Conservation (phyloP, 53 echinoderm and acorn worm species). For the Paracentrotus lividus region DNA sequence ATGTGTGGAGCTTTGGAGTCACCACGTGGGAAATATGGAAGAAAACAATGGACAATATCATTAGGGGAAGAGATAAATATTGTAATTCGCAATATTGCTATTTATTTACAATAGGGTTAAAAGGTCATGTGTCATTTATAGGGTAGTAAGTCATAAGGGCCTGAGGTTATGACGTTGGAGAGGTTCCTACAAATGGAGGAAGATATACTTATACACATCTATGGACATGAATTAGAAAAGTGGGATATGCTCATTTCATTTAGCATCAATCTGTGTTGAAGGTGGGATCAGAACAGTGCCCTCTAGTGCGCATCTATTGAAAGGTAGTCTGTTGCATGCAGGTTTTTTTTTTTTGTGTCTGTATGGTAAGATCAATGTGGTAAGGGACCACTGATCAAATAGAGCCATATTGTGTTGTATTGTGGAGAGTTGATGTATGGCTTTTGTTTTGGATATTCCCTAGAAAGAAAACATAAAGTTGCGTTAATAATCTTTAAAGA, state of each 20-base stretch:
- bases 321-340: neutral
- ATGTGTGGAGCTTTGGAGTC: slow-evolving; percentile 97
- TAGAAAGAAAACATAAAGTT: neutral
- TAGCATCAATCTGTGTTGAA: neutral
- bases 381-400: neutral
- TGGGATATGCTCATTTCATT: no score
- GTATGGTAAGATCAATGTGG: neutral
- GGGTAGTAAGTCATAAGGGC: neutral
- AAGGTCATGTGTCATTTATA: neutral
- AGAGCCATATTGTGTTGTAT: neutral
- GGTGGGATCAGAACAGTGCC: neutral
- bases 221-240: no score
- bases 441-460: neutral
- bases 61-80: slow-evolving; percentile 27
- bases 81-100: neutral
- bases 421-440: neutral
- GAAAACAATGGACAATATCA: slow-evolving; percentile 85
- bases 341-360: neutral
- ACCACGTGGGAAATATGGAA: slow-evolving; percentile 96
- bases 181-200: no score
- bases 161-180: neutral
- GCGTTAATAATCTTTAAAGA: neutral
- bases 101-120: neutral
- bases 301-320: neutral
- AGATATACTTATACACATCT: no score